A percentile compares a stretch with the other conserved stretches of the same genome.
These are phyloP conservation scores for Glaucopsyche alexis DNA, from an alignment of 2,888 invertebrate species.

Conservation along the genomic window DNA sequence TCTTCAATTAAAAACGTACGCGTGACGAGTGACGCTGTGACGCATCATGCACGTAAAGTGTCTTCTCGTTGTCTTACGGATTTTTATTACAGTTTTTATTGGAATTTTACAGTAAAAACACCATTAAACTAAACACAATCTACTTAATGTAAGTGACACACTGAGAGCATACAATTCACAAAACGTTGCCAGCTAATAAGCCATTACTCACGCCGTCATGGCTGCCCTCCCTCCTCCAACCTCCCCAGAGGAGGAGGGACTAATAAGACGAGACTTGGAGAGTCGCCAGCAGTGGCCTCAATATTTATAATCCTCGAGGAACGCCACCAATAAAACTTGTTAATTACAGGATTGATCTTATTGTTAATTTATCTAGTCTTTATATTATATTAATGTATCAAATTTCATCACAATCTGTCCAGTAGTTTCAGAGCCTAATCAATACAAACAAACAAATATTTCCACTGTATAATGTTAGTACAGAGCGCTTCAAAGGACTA, in stretches of 20 bases:
- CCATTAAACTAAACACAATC: neutral
- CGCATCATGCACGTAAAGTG: too few species aligned
- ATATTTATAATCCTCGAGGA: slow-evolving; percentile 13
- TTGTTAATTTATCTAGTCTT: neutral
- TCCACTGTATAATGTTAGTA: too few species aligned
- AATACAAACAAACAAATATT: too few species aligned
- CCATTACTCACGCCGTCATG: slow-evolving; percentile 22
- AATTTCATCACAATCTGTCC: too few species aligned
- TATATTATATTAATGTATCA: too few species aligned
- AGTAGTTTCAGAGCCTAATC: too few species aligned
- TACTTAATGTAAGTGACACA: neutral
- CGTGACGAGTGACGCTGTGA: too few species aligned
- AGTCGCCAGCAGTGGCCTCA: neutral
- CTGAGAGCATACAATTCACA: neutral
- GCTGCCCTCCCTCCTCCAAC: neutral
- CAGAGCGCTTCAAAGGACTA: too few species aligned
- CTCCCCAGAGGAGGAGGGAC: neutral
- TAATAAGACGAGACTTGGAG: slow-evolving; percentile 26
- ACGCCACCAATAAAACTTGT: neutral
- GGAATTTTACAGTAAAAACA: too few species aligned
- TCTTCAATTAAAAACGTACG: too few species aligned
- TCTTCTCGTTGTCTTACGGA: too few species aligned
- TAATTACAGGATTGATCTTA: neutral
- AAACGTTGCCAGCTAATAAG: slow-evolving; percentile 23
- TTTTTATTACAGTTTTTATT: too few species aligned